A percentile compares a stretch with the other conserved stretches of the same genome.
Evolutionary conservation across 2,888 invertebrate species (phyloP).

Genomic region (Torymus auratus): DNA sequence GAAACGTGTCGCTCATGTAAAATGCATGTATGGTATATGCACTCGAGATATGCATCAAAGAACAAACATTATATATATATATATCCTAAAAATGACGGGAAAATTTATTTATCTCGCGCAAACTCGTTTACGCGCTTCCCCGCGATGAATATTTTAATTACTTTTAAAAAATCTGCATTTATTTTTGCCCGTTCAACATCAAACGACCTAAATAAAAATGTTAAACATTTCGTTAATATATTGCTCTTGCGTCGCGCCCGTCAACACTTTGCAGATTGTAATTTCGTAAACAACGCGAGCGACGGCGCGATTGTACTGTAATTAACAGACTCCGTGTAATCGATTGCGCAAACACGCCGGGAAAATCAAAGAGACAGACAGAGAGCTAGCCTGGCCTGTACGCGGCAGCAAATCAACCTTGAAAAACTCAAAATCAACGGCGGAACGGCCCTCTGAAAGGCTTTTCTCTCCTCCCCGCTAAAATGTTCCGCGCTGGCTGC

Average conservation of each 20-base stretch:
- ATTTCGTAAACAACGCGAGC: no score
- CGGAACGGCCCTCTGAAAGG: conserved; percentile 8
- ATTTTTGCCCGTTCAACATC: no score
- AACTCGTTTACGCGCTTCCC: background rate
- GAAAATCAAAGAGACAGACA: conserved; percentile 24
- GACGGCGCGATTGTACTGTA: background rate
- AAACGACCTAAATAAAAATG: no score
- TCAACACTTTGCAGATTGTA: no score
- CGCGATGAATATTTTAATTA: conserved; percentile 3
- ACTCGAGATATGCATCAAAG: conserved; percentile 26
- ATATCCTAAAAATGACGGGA: background rate
- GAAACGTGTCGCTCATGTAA: conserved; percentile 18
- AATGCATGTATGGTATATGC: background rate
- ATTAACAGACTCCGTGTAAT: conserved; percentile 13
- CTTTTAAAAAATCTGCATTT: background rate
- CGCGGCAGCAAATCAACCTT: conserved; percentile 38
- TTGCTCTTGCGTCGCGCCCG: no score
- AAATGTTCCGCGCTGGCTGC: conserved; percentile 11
- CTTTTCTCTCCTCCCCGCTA: conserved; percentile 30
- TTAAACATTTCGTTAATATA: no score
- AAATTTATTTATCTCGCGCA: background rate
- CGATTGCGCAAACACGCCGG: conserved; percentile 7
- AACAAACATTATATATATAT: conserved; percentile 13
- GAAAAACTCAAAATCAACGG: conserved; percentile 47
- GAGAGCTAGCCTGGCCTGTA: background rate